Evolutionary conservation across 2,113 vertebrate genomes (phyloP).

Genomic region (Lampris incognitus): DNA sequence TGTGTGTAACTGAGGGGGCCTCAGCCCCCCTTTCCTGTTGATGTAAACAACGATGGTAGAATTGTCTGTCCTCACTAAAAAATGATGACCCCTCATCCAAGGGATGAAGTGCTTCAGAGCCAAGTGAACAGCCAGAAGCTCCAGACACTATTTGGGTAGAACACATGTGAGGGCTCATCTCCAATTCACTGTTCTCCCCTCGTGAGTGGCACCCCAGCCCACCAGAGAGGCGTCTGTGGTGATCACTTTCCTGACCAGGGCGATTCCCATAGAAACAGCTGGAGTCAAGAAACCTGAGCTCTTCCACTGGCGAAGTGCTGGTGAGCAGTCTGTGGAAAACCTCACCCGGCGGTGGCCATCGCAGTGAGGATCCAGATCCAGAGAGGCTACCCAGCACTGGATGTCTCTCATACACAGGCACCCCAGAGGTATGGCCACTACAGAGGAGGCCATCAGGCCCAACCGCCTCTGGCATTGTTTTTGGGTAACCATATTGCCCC

Average conservation of each 20-base stretch:
- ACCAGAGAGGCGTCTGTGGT: not conserved
- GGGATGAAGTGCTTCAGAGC: not conserved
- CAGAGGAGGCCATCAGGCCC: too few species aligned
- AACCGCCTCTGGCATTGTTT: too few species aligned
- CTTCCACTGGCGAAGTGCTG: too few species aligned
- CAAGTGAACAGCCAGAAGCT: not conserved
- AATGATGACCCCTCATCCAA: not conserved
- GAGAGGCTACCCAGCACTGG: too few species aligned
- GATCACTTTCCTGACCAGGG: not conserved
- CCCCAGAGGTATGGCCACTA: too few species aligned
- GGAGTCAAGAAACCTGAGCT: too few species aligned
- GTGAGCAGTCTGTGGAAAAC: too few species aligned
- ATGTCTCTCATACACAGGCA: too few species aligned
- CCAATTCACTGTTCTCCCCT: not conserved
- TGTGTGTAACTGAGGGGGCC: not conserved
- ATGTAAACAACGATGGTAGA: not conserved
- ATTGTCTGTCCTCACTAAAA: conserved; percentile 5
- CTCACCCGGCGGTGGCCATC: too few species aligned
- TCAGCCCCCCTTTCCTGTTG: not conserved
- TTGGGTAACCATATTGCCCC: too few species aligned
- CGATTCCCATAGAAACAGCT: not conserved
- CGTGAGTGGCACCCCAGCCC: not conserved
- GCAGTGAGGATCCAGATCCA: too few species aligned
- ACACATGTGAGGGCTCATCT: not conserved
- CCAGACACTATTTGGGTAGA: conserved; percentile 1